phyloP scores from a whole-genome alignment of 1,140 invertebrate genomes.

The Brachionus asplanchnoidis region DNA sequence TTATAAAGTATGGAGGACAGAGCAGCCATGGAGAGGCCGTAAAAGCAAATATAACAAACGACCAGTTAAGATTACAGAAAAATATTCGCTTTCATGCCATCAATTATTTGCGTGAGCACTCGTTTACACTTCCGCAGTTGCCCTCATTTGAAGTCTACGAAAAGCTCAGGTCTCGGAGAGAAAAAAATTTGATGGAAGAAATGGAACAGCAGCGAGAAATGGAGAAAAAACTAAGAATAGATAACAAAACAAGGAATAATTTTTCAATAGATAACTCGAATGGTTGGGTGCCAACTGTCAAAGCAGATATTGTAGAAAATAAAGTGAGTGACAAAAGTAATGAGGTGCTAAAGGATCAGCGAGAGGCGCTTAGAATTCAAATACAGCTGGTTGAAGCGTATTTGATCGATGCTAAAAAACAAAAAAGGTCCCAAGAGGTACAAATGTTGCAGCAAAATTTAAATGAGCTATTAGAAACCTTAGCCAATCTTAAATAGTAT shows the following conservation, averaged over 20 bases:
- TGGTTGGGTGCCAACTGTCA: neutral
- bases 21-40: neutral
- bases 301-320: neutral
- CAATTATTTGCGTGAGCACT: conserved; percentile 27
- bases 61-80: neutral
- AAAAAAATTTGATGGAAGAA: conserved; percentile 14
- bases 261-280: neutral
- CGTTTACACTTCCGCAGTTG: conserved; percentile 14
- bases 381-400: conserved; percentile 16
- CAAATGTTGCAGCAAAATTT: conserved; percentile 24
- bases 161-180: neutral
- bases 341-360: neutral
- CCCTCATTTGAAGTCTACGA: conserved; percentile 4
- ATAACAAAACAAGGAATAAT: neutral
- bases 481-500: neutral
- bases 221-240: neutral
- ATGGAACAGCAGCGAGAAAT: conserved; percentile 14
- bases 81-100: conserved; percentile 28
- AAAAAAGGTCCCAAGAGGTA: neutral
- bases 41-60: neutral
- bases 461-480: conserved; percentile 19
- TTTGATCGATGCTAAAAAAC: conserved; percentile 1
- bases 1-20: neutral
- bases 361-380: neutral
- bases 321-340: neutral